A percentile compares a stretch with the other conserved stretches of the same genome.
Evolutionary conservation across 2,888 invertebrate species (phyloP).

Genomic region (Cordilura impudica): DNA sequence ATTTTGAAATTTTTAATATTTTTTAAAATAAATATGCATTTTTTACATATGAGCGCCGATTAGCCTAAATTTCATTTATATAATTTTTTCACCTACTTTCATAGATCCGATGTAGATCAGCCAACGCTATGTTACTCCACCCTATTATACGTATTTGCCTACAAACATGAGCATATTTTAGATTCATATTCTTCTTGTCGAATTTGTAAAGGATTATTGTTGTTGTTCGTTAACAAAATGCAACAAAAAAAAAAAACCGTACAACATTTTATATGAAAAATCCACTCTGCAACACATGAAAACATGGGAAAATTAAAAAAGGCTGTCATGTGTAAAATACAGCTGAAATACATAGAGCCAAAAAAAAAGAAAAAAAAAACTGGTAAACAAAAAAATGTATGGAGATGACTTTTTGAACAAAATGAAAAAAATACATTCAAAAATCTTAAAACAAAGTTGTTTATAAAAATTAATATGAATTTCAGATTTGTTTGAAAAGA

Average conservation of each 20-base stretch:
- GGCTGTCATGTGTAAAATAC: slow-evolving; percentile 66
- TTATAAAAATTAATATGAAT: too few relatives aligned
- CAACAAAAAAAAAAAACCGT: slow-evolving; percentile 19
- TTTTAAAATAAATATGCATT: too few relatives aligned
- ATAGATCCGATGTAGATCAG: too few relatives aligned
- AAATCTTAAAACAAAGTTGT: not conserved
- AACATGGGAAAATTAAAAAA: slow-evolving; percentile 65
- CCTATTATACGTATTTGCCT: not conserved
- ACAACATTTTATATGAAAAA: slow-evolving; percentile 9
- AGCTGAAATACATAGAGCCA: slow-evolving; percentile 23
- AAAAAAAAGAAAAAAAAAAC: slow-evolving; percentile 4
- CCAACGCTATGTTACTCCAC: too few relatives aligned
- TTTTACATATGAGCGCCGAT: too few relatives aligned
- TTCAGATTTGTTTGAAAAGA: too few relatives aligned
- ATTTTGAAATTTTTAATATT: too few relatives aligned
- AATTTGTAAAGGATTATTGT: slow-evolving; percentile 47
- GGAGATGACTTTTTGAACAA: not conserved
- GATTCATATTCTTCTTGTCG: slow-evolving; percentile 2
- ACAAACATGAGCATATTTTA: slow-evolving; percentile 7
- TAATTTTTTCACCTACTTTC: too few relatives aligned
- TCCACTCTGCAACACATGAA: not conserved
- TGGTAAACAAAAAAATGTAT: not conserved
- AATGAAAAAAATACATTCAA: not conserved
- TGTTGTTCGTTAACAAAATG: slow-evolving; percentile 16
- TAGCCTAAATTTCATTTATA: too few relatives aligned